Conservation (phyloP, 2,888 invertebrate genomes). For the Lithophane semibrunnea region DNA sequence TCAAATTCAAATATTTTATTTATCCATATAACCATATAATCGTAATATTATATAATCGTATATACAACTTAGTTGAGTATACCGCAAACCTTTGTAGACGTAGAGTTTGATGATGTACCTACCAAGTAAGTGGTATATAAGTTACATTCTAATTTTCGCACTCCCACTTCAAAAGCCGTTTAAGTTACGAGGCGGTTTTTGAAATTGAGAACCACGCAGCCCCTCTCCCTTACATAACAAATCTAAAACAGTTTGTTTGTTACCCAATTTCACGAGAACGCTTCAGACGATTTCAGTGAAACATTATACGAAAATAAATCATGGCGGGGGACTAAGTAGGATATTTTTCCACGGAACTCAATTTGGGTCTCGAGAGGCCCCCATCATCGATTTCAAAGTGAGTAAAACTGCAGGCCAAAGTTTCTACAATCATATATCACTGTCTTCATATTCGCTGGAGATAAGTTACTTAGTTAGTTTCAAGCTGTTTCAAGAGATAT, state of each 20-base stretch:
- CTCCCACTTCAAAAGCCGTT: conserved; percentile 12
- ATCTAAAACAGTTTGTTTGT: conserved; percentile 58
- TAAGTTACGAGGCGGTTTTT: conserved; percentile 41
- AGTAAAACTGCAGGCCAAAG: conserved; percentile 50
- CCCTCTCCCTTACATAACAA: conserved; percentile 36
- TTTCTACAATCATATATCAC: conserved; percentile 59
- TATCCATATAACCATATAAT: too few species aligned
- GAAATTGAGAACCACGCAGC: conserved; percentile 42
- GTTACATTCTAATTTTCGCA: conserved; percentile 38
- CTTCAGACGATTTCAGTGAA: conserved; percentile 45
- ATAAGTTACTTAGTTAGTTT: conserved; percentile 52
- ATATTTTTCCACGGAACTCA: conserved; percentile 62
- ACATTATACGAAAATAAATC: conserved; percentile 60
- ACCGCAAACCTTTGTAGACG: background rate
- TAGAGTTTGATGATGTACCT: background rate
- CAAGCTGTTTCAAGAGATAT: conserved; percentile 58
- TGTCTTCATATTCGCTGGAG: conserved; percentile 47
- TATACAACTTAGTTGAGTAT: too few species aligned
- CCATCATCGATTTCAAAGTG: conserved; percentile 60
- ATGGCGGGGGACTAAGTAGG: conserved; percentile 44
- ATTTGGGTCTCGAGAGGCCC: conserved; percentile 53
- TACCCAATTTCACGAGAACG: conserved; percentile 49
- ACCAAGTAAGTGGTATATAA: conserved; percentile 7
- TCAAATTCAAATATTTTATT: too few species aligned
- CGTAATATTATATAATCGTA: too few species aligned